These are phyloP conservation scores for Papilio dardanus DNA, from an alignment of 1,140 invertebrate species.

Conservation along the genomic window DNA sequence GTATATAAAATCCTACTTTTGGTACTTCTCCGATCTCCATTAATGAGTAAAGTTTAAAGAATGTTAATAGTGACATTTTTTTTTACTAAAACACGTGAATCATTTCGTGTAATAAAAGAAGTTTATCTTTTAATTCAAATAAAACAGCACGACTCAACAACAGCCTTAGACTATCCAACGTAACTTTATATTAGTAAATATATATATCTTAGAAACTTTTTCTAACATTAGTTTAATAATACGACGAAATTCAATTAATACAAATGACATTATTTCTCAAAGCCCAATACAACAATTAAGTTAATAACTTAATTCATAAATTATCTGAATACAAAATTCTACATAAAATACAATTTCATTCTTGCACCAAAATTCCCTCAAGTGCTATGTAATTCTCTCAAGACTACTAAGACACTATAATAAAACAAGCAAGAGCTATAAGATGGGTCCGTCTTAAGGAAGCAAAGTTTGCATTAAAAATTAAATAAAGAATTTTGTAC, in stretches of 20 bases:
- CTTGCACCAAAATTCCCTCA: constrained; percentile 33
- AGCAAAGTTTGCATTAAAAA: constrained; percentile 51
- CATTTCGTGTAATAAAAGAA: too few species aligned
- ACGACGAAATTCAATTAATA: too few species aligned
- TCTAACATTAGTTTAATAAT: too few species aligned
- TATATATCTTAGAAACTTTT: too few species aligned
- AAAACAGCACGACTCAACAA: too few species aligned
- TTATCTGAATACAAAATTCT: background rate
- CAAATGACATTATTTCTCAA: too few species aligned
- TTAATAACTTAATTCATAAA: background rate
- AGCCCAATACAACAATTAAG: background rate
- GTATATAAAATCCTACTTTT: background rate
- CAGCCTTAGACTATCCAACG: too few species aligned
- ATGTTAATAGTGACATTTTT: background rate
- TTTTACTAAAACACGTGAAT: too few species aligned
- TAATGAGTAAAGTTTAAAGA: background rate
- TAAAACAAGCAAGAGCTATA: constrained; percentile 51
- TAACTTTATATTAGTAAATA: too few species aligned
- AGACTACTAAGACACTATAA: constrained; percentile 49
- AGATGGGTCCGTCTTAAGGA: constrained; percentile 53
- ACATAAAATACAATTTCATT: constrained; percentile 12
- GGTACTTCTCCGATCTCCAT: background rate
- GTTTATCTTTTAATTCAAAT: too few species aligned
- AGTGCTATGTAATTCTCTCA: constrained; percentile 43
- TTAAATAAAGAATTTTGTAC: constrained; percentile 47